phyloP scores from a whole-genome alignment of 2,113 vertebrate species.

The Centropus unirufus region DNA sequence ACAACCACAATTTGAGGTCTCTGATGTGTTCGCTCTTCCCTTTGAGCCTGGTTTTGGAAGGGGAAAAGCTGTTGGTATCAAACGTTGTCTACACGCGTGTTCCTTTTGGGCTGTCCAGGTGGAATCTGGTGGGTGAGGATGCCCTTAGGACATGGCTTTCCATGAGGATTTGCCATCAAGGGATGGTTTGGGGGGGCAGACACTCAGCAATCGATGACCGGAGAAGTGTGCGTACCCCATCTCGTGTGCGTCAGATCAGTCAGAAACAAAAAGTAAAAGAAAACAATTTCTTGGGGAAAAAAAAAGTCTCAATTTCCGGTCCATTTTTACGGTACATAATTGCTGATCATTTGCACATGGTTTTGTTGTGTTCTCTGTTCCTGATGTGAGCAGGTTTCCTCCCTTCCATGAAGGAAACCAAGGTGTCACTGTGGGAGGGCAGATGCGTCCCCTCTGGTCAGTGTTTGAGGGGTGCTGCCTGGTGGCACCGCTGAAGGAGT shows the following conservation, averaged over 20 bases:
- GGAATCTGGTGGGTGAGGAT: background rate
- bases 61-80: background rate
- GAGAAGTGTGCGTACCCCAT: no score
- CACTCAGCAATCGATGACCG: accelerated
- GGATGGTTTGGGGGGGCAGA: background rate
- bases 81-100: background rate
- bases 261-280: background rate
- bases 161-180: background rate
- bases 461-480: background rate
- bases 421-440: background rate
- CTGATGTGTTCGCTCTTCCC: background rate
- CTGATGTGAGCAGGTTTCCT: background rate
- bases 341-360: background rate
- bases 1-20: conserved; percentile 42
- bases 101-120: background rate
- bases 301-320: background rate
- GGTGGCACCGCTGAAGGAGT: background rate
- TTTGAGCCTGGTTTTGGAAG: background rate
- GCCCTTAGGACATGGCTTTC: background rate
- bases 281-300: accelerated
- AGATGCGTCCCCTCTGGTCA: no score
- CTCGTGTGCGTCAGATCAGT: no score
- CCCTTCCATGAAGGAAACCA: background rate
- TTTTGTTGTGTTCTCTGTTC: background rate
- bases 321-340: background rate